Evolutionary conservation across 2,888 invertebrate genomes (phyloP), one percentile per base, ranked within the genome.

Genomic region (Nineta flava): DNA sequence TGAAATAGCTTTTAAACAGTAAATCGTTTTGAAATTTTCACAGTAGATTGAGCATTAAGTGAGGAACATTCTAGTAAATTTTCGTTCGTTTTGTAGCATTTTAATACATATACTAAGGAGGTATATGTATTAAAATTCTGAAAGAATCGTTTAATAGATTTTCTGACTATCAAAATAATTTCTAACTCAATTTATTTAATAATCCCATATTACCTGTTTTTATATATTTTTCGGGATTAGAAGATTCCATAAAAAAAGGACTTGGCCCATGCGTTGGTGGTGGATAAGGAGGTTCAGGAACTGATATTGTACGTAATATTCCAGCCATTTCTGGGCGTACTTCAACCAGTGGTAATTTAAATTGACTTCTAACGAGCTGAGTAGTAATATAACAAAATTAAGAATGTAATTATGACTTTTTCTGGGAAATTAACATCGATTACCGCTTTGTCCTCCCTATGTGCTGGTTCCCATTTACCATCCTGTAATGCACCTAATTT

Each of bases 301-400:
- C 69, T 9, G 78, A 74, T 47, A 76, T 61, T 59, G 75, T 75
- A 53, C 77, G 68, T 56, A 76, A 66, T 52, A 81, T 72, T 13
- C 79, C 82, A 34, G 75, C 76, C 55, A 77, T 78, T 67, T 83
- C 81, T 13, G 81, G 79, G 47, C 79, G 69, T 1, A 85, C 83
- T 46, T 74, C 72, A 42, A 78, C 66, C 53, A 86, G 61, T 0
- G 86, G 86, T 7, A 84, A 63, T 58, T 79, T 79, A 63, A 82
- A 84, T 55, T 78, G 74, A 17, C 79, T 80, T 57, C 75, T 73
- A 9, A 79, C 75, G 46, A 83, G 70, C 84, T 85, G 13, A 58
- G 57, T 19, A 58, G 57, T 19, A 19, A 26, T 26, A 7, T 26
- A 26, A 26, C 26, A 3, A 5, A 26, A 26, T 26, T 26, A 7